These are phyloP conservation scores for Anguilla marmorata DNA, from an alignment of 2,797 vertebrate genomes.

Conservation along the genomic window DNA sequence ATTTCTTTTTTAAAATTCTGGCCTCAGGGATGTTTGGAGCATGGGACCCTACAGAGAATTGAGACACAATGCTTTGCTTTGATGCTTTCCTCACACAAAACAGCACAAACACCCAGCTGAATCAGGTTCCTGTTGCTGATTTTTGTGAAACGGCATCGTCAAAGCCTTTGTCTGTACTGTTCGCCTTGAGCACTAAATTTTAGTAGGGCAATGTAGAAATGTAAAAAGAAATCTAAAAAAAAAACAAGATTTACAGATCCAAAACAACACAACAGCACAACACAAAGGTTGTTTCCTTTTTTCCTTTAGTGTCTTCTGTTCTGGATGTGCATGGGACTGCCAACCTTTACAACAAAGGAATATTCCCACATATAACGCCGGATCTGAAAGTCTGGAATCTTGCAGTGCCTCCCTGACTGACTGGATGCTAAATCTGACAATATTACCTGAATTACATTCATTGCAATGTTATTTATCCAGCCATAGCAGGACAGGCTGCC, in stretches of 20 bases:
- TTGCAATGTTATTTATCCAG: neutral
- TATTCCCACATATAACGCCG: neutral
- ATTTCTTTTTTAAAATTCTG: conserved; percentile 28
- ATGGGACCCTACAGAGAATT: conserved; percentile 61
- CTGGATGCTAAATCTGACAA: neutral
- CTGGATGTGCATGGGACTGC: conserved; percentile 5
- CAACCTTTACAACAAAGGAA: neutral
- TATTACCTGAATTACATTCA: conserved; percentile 1
- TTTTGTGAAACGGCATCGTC: conserved; percentile 23
- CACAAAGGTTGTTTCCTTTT: neutral
- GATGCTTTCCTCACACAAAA: neutral
- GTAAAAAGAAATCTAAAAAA: conserved; percentile 27
- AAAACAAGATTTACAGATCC: neutral
- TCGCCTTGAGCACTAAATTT: conserved; percentile 39
- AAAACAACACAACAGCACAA: neutral
- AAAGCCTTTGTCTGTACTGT: conserved; percentile 32
- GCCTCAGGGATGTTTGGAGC: conserved; percentile 53
- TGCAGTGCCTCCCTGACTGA: neutral
- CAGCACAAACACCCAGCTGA: neutral
- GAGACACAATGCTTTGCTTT: conserved; percentile 41
- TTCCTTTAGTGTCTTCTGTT: neutral
- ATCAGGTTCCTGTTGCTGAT: conserved; percentile 15
- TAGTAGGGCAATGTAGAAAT: conserved; percentile 7
- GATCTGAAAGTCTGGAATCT: conserved; percentile 14
- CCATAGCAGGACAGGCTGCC: neutral